A percentile compares a stretch with the other conserved stretches of the same genome.
Evolutionary conservation across 2,888 invertebrate genomes (phyloP).

Genomic region (Stenodera caucasica): DNA sequence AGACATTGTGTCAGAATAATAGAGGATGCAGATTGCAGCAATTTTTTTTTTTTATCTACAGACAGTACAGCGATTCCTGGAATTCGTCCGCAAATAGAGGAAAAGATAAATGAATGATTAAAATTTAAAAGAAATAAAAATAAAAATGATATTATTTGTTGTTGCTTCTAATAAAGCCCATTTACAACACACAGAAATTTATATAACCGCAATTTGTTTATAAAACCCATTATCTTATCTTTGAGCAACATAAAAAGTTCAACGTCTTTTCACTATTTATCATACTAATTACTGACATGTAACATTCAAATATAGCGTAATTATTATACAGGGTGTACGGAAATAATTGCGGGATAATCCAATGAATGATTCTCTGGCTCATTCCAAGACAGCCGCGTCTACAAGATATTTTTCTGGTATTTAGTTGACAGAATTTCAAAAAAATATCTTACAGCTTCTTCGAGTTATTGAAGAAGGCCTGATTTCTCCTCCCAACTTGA

Average conservation of each 20-base stretch:
- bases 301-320: too few relatives aligned
- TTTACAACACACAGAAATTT: neutral
- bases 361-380: too few relatives aligned
- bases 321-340: too few relatives aligned
- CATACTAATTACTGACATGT: neutral
- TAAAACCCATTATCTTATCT: neutral
- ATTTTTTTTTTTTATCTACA: neutral
- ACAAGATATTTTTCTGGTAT: too few relatives aligned
- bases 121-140: neutral
- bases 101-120: neutral
- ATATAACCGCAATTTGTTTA: neutral
- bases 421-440: too few relatives aligned
- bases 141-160: neutral
- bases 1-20: neutral
- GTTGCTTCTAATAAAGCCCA: neutral
- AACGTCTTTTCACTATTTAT: slow-evolving; percentile 3
- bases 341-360: too few relatives aligned
- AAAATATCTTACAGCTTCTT: too few relatives aligned
- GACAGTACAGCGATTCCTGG: neutral
- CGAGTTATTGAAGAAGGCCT: too few relatives aligned
- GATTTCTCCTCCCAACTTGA: too few relatives aligned
- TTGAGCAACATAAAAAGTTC: neutral
- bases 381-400: too few relatives aligned
- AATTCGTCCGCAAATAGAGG: neutral
- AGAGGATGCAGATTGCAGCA: slow-evolving; percentile 3